Base-by-base conservation (phyloP, 2,113 vertebrate genomes). In the Malurus cyaneus region DNA sequence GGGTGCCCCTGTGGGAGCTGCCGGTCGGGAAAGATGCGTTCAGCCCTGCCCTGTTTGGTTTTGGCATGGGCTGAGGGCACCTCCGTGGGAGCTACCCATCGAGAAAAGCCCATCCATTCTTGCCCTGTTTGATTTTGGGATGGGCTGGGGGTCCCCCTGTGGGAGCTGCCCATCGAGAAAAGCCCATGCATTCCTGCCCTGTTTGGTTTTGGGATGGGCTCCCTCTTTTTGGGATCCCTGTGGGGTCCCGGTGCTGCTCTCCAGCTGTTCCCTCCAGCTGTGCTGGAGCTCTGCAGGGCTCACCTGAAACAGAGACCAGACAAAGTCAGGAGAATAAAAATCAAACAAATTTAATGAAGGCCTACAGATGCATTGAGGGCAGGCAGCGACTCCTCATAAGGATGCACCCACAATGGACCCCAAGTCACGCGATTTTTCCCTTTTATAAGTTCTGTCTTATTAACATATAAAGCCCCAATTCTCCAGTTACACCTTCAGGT, bases 191-290 rank as follows among this genome's bases (percentile, higher is more conserved):
- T 12, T 2, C 3, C 39, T 72, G 18, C 41, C 52, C 50, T 42
- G 71, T 50, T 59, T 5, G 29, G 41, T n/a, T 34, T 28, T 0
- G 0, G n/a, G 31, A 56, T 46, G 78, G 31, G 34, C 16, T 36
- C 17, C 49, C 20, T 25, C 29, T 0, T 1, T 1, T 0, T 1
- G 4, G 60, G 73, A 66, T 12, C 31, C 32, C 65, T 1, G 0
- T 0, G 0, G 2, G 44, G 39, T 23, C 32, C 32, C 2, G 4
- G 36, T 1, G 1, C 42, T 0, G 0, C 39, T 57, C 41, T 14
- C 36, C 60, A 39, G 56, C 42, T 1, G 0, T 23, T 77, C 15
- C 4, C 31, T 11, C 12, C 1, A 9, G 21, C 73, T 53, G 36
- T 24, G 53, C 9, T 5, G 14, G 39, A n/a, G 57, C 34, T 80